Percentiles rank a stretch among this genome's conserved stretches.
Evolutionary conservation across 2,113 vertebrate species (phyloP).

Genomic region (Desmodus rotundus): DNA sequence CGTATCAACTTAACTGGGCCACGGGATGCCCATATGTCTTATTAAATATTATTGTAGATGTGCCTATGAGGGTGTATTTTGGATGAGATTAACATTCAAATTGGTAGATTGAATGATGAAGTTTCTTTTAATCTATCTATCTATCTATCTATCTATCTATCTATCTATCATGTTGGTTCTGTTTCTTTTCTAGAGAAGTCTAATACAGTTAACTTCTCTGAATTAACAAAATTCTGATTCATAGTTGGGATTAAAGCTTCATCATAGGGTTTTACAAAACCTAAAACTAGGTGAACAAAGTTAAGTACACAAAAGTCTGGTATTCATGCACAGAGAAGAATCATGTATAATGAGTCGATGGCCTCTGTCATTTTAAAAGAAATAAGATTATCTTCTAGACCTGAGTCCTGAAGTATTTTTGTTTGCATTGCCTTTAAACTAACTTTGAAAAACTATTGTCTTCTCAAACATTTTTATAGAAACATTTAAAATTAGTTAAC

Average conservation of each 20-base stretch:
- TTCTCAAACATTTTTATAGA: background rate
- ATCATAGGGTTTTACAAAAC: background rate
- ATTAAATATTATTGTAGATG: background rate
- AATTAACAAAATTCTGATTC: background rate
- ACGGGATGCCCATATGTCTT: background rate
- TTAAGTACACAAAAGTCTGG: background rate
- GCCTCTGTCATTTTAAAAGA: background rate
- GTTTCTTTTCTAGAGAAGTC: background rate
- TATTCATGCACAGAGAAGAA: background rate
- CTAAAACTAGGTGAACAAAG: background rate
- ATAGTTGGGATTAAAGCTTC: background rate
- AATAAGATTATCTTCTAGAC: background rate
- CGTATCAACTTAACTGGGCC: background rate
- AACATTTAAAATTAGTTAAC: background rate
- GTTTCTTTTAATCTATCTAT: background rate
- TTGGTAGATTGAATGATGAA: background rate
- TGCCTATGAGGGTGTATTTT: background rate
- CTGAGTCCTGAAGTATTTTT: background rate
- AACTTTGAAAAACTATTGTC: background rate
- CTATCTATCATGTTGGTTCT: background rate
- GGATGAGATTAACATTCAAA: background rate
- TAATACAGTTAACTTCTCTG: background rate
- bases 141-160: background rate
- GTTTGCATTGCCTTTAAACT: background rate
- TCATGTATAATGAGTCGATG: background rate